These are phyloP conservation scores for Verasper variegatus DNA, from an alignment of 2,113 vertebrate species.

Conservation along the genomic window DNA sequence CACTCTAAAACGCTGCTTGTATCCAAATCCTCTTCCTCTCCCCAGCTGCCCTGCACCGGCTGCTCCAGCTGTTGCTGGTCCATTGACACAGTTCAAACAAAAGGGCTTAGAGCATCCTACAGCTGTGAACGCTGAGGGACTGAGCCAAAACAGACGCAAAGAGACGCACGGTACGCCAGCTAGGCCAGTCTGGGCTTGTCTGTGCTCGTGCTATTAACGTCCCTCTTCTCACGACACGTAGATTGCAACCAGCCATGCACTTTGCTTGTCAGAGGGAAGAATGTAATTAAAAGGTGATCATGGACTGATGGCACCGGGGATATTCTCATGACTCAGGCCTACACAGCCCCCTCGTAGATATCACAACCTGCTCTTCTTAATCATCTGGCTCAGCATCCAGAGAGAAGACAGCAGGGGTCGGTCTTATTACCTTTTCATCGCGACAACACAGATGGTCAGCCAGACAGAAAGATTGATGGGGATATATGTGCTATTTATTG, in stretches of 20 bases:
- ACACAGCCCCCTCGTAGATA: slow-evolving; percentile 26
- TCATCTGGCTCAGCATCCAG: slow-evolving; percentile 64
- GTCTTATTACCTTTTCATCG: slow-evolving; percentile 68
- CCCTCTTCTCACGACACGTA: slow-evolving; percentile 5
- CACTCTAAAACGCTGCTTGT: slow-evolving; percentile 61
- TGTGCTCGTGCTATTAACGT: slow-evolving; percentile 29
- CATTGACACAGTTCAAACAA: slow-evolving; percentile 77
- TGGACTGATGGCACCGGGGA: slow-evolving; percentile 4
- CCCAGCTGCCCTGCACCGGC: slow-evolving; percentile 68
- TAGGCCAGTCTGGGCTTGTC: slow-evolving; percentile 33
- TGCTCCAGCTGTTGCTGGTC: slow-evolving; percentile 77
- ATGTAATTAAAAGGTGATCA: slow-evolving; percentile 37
- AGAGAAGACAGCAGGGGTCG: slow-evolving; percentile 52
- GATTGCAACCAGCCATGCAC: slow-evolving; percentile 3
- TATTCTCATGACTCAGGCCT: slow-evolving; percentile 52
- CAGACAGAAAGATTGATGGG: slow-evolving; percentile 74
- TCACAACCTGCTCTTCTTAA: slow-evolving; percentile 40
- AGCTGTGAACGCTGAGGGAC: slow-evolving; percentile 61
- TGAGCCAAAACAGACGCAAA: slow-evolving; percentile 59
- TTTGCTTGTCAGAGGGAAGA: not conserved
- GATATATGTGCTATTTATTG: slow-evolving; percentile 65
- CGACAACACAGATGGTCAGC: slow-evolving; percentile 75
- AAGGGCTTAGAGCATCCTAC: slow-evolving; percentile 70
- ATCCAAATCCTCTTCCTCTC: slow-evolving; percentile 71
- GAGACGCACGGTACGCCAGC: slow-evolving; percentile 33